phyloP scores from a whole-genome alignment of 2,797 vertebrate species.

The Merluccius polli region DNA sequence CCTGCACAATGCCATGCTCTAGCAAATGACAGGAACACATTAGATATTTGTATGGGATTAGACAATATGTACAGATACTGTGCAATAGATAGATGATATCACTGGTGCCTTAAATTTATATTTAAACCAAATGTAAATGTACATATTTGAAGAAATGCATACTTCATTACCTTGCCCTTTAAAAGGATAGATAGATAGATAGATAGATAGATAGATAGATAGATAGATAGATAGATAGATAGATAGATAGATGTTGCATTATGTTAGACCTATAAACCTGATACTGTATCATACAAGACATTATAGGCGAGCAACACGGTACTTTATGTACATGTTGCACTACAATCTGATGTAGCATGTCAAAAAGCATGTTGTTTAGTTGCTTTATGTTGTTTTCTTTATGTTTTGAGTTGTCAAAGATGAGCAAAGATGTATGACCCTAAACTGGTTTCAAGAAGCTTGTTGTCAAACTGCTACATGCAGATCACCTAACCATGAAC shows the following conservation, averaged over 20 bases:
- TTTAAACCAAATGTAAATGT: no score
- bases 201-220: no score
- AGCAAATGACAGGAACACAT: neutral
- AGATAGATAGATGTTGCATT: no score
- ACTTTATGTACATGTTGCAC: neutral
- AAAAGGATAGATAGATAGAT: no score
- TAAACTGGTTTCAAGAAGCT: neutral
- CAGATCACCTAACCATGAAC: neutral
- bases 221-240: no score
- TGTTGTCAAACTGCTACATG: neutral
- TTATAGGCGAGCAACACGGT: neutral
- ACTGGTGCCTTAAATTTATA: no score
- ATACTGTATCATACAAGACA: neutral
- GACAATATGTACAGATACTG: neutral
- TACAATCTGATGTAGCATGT: neutral
- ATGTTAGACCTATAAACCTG: no score
- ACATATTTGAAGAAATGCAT: no score
- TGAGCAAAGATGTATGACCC: neutral
- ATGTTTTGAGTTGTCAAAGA: neutral
- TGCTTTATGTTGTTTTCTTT: no score
- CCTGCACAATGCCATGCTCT: neutral
- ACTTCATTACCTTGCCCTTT: no score
- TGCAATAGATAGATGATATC: no score
- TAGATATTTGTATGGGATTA: neutral
- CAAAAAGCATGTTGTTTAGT: no score